These are phyloP conservation scores for Crypturellus tataupa DNA, from an alignment of 2,797 vertebrate genomes.

Conservation along the genomic window DNA sequence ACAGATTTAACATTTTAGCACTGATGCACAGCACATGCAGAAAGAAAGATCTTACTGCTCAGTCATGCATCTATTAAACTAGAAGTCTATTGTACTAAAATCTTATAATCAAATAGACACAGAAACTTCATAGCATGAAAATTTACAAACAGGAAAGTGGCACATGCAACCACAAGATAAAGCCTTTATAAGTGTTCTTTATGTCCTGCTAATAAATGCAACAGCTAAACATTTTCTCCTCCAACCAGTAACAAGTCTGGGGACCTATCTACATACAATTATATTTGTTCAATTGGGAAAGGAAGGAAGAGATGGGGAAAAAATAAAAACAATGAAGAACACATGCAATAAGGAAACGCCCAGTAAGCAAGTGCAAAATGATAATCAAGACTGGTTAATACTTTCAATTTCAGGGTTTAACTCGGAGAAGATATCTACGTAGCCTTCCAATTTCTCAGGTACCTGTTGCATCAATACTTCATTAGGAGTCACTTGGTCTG, in stretches of 20 bases:
- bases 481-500: background rate
- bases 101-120: background rate
- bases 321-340: background rate
- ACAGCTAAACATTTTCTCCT: background rate
- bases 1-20: background rate
- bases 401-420: background rate
- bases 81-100: background rate
- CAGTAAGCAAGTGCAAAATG: background rate
- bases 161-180: background rate
- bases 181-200: background rate
- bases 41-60: background rate
- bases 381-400: background rate
- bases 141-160: background rate
- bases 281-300: background rate
- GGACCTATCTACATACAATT: background rate
- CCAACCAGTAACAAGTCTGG: background rate
- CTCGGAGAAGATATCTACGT: background rate
- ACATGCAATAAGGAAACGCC: background rate
- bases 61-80: background rate
- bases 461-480: background rate
- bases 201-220: background rate
- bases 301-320: background rate
- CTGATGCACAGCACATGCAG: background rate
- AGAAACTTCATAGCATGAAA: background rate
- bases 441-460: background rate